Conservation (phyloP, 2,113 vertebrate species). For the Clupea harengus region DNA sequence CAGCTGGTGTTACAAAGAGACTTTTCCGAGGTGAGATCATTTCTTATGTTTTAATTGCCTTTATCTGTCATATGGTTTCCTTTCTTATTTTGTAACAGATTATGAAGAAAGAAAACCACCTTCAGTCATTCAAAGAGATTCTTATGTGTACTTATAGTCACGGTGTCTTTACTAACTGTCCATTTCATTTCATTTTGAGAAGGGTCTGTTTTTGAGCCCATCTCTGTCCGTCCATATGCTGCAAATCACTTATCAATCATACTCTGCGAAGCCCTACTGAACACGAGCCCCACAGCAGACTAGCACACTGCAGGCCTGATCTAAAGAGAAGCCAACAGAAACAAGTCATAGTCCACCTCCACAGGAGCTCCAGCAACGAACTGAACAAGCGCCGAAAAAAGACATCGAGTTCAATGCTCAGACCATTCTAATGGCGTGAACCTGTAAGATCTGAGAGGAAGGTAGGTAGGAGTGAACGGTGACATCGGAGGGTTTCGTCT, state of each 20-base stretch:
- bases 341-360: background rate
- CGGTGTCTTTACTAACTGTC: too few species aligned
- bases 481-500: background rate
- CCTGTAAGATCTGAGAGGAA: background rate
- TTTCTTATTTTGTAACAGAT: too few species aligned
- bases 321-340: background rate
- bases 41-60: background rate
- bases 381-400: background rate
- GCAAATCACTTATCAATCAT: background rate
- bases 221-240: background rate
- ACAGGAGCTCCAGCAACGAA: background rate
- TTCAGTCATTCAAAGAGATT: too few species aligned
- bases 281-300: background rate
- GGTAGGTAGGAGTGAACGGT: background rate
- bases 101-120: too few species aligned
- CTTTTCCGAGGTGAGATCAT: background rate
- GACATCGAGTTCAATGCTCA: background rate
- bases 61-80: background rate
- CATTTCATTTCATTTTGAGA: background rate
- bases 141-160: too few species aligned
- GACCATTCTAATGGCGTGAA: background rate
- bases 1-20: background rate
- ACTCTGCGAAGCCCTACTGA: background rate
- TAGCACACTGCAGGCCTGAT: background rate
- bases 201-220: background rate